Percentiles rank a stretch among this genome's conserved stretches.
Evolutionary conservation across 2,113 vertebrate genomes (phyloP).

Genomic region (Thryonomys swinderianus): DNA sequence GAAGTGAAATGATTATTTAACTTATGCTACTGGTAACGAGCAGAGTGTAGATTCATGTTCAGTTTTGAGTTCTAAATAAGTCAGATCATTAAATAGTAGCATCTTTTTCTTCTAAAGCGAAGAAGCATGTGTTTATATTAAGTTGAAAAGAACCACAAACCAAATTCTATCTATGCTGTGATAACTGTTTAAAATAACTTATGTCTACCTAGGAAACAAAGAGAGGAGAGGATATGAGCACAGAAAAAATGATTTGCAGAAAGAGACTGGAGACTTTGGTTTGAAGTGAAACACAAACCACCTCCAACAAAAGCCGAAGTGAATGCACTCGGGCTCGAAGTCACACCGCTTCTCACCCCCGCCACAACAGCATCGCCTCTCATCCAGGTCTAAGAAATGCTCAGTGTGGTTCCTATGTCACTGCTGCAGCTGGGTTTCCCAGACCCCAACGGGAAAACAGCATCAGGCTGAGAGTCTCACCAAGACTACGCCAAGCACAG

Average conservation of each 20-base stretch:
- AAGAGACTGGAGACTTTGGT: background rate
- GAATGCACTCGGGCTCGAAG: background rate
- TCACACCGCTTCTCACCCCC: background rate
- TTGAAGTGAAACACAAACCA: background rate
- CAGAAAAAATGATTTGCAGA: background rate
- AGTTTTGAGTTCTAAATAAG: background rate
- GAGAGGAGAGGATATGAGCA: background rate
- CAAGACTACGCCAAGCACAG: background rate
- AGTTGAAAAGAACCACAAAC: background rate
- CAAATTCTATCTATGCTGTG: background rate
- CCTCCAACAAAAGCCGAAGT: background rate
- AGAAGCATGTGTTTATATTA: background rate
- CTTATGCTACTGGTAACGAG: background rate
- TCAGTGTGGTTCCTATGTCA: background rate
- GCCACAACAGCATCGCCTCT: background rate
- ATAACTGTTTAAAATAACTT: slow-evolving; percentile 28
- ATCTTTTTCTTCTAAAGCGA: background rate
- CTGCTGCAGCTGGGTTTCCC: background rate
- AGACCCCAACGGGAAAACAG: background rate
- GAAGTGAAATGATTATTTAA: background rate
- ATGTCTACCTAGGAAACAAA: background rate
- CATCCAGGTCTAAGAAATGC: background rate
- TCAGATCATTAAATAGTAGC: background rate
- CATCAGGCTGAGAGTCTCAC: background rate
- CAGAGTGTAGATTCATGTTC: background rate